These are phyloP conservation scores for Drosophila quinaria DNA, from an alignment of 2,888 invertebrate genomes.

Conservation along the genomic window DNA sequence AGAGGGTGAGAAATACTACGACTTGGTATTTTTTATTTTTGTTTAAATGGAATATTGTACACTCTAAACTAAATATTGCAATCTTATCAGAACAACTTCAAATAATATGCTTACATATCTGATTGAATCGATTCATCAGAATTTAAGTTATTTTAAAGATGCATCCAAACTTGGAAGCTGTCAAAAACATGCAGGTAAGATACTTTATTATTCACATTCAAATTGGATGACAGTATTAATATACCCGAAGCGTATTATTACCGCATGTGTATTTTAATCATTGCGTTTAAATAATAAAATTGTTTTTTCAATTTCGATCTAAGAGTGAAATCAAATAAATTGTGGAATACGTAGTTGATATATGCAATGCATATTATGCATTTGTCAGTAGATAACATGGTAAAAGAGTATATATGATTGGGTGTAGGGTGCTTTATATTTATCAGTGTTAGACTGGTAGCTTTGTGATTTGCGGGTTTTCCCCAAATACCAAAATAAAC, in stretches of 20 bases:
- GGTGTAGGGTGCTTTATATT: neutral
- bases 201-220: no score
- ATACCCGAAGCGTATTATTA: neutral
- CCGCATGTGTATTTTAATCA: neutral
- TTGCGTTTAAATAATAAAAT: neutral
- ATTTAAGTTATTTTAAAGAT: neutral
- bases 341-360: neutral
- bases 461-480: neutral
- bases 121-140: neutral
- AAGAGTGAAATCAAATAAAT: slow-evolving; percentile 8
- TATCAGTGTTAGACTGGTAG: neutral
- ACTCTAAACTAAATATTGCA: neutral
- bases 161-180: neutral
- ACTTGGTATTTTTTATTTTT: neutral
- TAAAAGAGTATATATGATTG: no score
- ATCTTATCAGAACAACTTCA: slow-evolving; percentile 14
- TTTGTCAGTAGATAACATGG: no score
- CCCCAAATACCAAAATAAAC: slow-evolving; percentile 3
- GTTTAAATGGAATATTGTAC: neutral
- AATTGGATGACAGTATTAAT: neutral
- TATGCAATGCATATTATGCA: no score
- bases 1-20: neutral
- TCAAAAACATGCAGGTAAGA: neutral
- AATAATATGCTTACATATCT: no score
- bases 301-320: neutral